Base-by-base conservation (phyloP, 2,113 vertebrate genomes). In the Osmerus eperlanus region DNA sequence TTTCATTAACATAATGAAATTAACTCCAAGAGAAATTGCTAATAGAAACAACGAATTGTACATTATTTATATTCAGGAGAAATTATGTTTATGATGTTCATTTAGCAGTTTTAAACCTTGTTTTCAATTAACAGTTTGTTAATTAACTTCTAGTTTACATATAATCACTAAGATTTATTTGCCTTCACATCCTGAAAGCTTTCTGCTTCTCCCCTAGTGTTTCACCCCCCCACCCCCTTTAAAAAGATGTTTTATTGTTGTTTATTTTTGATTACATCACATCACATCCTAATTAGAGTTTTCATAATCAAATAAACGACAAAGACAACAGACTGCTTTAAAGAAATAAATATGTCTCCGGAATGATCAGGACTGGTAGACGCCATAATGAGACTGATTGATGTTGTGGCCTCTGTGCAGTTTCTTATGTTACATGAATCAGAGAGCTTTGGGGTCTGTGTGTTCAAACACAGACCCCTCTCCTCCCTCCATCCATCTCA, bases 1-100 rank as follows among this genome's bases (percentile, higher is more conserved):
- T 93, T 92, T 95, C 92, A 94, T 97, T 96, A 95, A 91, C 95
- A 96, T 96, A 96, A 95, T 96, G 94, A 95, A 96, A 96, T 95
- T 93, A 96, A 95, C 95, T 95, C 94, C 93, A 92, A 95, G 94
- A 95, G 92, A 93, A 94, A 94, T 94, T 91, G 91, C 93, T 94
- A 95, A 95, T 94, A 94, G 93, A 93, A 94, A 93, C 91, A 94
- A 94, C 91, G 92, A 93, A 93, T 90, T 92, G 91, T 86, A 90
- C 91, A 94, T 95, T 94, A 93, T 94, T 94, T 93, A 94, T 94
- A 94, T 90, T 93, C 93, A 92, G 94, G 92, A 92, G 94, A 92
- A 94, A 95, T 93, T 91, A 95, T 95, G 93, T 95, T 95, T 95
- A 94, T 95, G 91, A 93, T 95, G 93, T 91, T 94, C 95, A 93